Base-by-base conservation (phyloP, 2,113 vertebrate species). In the Anhinga rufa region DNA sequence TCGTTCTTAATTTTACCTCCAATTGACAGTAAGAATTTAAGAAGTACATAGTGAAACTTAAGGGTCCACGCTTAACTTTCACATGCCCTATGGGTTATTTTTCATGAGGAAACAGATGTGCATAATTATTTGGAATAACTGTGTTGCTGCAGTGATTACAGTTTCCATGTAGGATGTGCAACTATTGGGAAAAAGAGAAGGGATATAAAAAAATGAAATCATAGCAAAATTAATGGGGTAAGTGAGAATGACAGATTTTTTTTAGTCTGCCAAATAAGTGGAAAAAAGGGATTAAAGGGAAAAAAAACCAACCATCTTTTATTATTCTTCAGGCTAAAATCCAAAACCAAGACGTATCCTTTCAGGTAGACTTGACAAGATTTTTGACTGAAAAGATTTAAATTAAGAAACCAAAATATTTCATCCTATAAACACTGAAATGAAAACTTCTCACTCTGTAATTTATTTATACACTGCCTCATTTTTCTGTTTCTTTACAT, bases 361-460 rank as follows among this genome's bases (percentile, higher is more conserved):
- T 89, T 76, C 52, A 82, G 42, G 34, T 87, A 79, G 40, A 58
- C 15, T 75, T 82, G 29, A 64, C 74, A 68, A 64, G 24, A 80
- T n/a, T 70, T 88, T 86, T 78, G 24, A 70, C 19, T 69, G 15
- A 65, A 76, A 90, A 71, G 17, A 44, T 60, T 85, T 19, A 87
- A 72, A 79, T 87, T 69, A 72, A 61, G 26, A 85, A 91, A 72
- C 4, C 8, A 72, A 87, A 92, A 61, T 79, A 78, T 64, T 84
- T 89, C 5, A 69, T 87, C 19, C 6, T 61, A 57, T 86, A 83
- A 69, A 4, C 21, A 62, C 10, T 12, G 46, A 86, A 90, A 72
- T 0, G 0, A 76, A 57, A 77, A 58, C 13, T 46, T 74, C 34
- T 77, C 34, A 46, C 12, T 80, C 0, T 0, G 42, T 85, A 65